Evolutionary conservation across 2,797 vertebrate species (phyloP), one percentile per base, ranked within the genome.

Genomic region (Thunnus albacares): DNA sequence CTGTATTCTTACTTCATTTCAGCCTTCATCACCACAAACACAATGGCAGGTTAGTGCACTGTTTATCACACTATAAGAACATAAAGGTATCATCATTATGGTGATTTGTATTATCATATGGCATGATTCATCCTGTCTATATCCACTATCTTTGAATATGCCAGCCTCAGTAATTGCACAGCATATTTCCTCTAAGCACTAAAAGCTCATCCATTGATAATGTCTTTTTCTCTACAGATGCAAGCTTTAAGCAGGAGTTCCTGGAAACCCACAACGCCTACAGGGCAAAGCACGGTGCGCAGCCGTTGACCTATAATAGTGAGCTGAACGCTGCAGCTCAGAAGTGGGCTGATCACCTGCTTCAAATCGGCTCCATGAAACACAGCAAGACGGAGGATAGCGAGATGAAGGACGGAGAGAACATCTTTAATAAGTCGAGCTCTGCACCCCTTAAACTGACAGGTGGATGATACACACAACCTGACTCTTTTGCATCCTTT

Each of bases 221-320:
- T 65, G 13, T 53, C 0, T 58, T 18, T 4, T 35, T 35, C 5
- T 59, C 15, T 20, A 9, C 69, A 94, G 94, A 83, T 68, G 7
- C 5, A 20, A 83, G 41, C 33, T 95, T 95, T 81, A 71, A 88
- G 63, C n/a, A 53, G 13, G 93, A 93, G 81, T 94, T 94, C 76
- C 83, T 95, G 68, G 60, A 87, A 0, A 51, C 88, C 18, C 95
- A 96, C 88, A 96, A 96, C 11, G 0, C 24, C 2, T 93, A 93
- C 79, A 89, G 95, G 38, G 52, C 26, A 0, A 65, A 62, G 22
- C 95, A 96, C 65, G 41, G 55, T 1, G 60, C 92, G 0, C 77
- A 82, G 0, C 63, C 86, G 0, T 80, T 96, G 82, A 86, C 15
- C 1, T 28, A 91, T 3, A 93, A 66, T 60, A 35, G 0, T 0